A percentile compares a stretch with the other conserved stretches of the same genome.
These are phyloP conservation scores for Dasysyrphus tricinctus DNA, from an alignment of 2,888 invertebrate species.

Conservation along the genomic window DNA sequence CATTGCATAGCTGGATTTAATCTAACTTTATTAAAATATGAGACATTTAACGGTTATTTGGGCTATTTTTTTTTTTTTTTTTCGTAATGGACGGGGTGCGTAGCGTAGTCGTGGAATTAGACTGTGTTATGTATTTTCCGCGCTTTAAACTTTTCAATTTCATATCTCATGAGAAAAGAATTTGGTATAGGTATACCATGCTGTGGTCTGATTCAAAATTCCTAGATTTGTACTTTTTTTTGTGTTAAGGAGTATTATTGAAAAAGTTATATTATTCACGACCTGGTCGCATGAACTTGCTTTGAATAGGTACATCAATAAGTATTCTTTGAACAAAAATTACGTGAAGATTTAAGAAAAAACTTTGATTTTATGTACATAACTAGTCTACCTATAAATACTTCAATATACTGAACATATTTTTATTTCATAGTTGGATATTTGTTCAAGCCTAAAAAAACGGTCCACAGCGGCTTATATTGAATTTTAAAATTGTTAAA, in stretches of 20 bases:
- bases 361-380: no score
- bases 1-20: conserved; percentile 69
- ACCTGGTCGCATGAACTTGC: background rate
- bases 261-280: background rate
- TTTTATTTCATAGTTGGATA: no score
- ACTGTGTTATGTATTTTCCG: conserved; percentile 4
- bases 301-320: background rate
- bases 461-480: no score
- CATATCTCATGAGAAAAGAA: conserved; percentile 33
- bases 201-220: conserved; percentile 57
- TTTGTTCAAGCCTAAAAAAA: no score
- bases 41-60: conserved; percentile 75
- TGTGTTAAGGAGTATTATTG: background rate
- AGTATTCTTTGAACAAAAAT: no score
- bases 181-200: conserved; percentile 23
- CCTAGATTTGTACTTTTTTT: background rate
- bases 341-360: no score
- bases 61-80: no score
- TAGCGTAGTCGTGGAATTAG: background rate
- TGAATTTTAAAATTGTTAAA: no score
- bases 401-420: no score
- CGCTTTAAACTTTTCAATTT: conserved; percentile 44
- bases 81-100: conserved; percentile 22
- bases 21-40: conserved; percentile 76
- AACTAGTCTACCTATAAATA: no score